Percentiles rank a stretch among this genome's conserved stretches.
Evolutionary conservation across 2,113 vertebrate species (phyloP).

Genomic region (Myocastor coypus): DNA sequence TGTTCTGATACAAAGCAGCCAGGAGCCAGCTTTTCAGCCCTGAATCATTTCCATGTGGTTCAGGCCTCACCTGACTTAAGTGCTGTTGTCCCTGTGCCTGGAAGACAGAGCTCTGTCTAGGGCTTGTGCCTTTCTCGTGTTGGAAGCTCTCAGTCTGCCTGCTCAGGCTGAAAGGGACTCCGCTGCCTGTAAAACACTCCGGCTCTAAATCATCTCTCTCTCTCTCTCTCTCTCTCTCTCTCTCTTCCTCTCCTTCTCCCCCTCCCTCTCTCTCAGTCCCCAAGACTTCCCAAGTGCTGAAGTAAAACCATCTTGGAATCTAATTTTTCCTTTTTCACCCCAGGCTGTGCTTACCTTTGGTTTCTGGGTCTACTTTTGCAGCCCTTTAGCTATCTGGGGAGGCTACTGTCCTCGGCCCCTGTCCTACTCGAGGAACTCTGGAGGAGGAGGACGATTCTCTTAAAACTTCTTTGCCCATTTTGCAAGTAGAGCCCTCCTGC

Average conservation of each 20-base stretch:
- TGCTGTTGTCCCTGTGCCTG: conserved; percentile 55
- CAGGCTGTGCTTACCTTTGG: conserved; percentile 14
- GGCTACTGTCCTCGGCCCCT: neutral
- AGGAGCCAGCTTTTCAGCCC: conserved; percentile 42
- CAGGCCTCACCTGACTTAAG: conserved; percentile 33
- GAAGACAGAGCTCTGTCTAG: conserved; percentile 37
- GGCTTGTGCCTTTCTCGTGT: conserved; percentile 66
- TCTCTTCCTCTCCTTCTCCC: neutral
- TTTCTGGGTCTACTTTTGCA: neutral
- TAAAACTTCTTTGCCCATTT: neutral
- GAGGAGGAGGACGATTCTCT: neutral
- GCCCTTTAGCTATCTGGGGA: neutral
- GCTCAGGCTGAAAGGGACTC: conserved; percentile 66
- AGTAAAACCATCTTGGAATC: conserved; percentile 76
- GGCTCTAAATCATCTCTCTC: conserved; percentile 54
- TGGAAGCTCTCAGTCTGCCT: conserved; percentile 68
- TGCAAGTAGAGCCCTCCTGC: neutral
- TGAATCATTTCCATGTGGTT: conserved; percentile 76
- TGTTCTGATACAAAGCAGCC: conserved; percentile 67
- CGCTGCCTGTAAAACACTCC: conserved; percentile 33
- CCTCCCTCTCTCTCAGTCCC: neutral
- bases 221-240: too few species aligned
- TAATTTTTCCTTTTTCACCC: conserved; percentile 51
- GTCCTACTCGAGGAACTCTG: neutral
- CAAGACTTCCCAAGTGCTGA: conserved; percentile 22